Conservation (phyloP, 2,797 vertebrate genomes). For the Notamacropus eugenii region DNA sequence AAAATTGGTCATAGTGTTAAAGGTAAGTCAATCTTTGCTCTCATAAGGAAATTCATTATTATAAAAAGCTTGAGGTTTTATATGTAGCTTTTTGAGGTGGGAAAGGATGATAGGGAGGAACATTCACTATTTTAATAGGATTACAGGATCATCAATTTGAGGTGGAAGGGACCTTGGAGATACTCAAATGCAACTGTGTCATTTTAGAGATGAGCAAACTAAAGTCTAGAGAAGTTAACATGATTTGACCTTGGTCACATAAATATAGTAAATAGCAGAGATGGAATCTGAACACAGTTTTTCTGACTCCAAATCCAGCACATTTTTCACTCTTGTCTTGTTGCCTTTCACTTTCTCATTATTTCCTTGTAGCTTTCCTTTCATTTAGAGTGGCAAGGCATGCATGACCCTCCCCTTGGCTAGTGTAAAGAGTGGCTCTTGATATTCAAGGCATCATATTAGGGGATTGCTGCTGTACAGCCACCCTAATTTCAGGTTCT, state of each 20-base stretch:
- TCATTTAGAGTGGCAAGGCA: not conserved
- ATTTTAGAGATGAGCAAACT: not conserved
- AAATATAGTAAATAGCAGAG: not conserved
- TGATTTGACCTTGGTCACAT: not conserved
- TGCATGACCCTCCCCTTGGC: not conserved
- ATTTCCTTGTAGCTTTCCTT: not conserved
- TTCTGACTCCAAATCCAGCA: not conserved
- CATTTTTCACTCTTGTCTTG: not conserved
- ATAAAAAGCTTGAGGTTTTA: conserved; percentile 25
- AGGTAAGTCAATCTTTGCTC: not conserved
- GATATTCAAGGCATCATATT: conserved; percentile 17
- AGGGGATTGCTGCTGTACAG: not conserved
- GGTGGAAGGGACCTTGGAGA: not conserved
- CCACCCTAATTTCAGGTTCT: not conserved
- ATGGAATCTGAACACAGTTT: not conserved
- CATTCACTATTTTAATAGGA: not conserved
- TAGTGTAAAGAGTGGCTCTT: not conserved
- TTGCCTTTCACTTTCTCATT: not conserved
- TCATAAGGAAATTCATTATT: conserved; percentile 24
- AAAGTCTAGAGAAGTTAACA: not conserved
- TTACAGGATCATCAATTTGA: not conserved
- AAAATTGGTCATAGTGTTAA: conserved; percentile 30
- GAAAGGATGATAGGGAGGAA: not conserved
- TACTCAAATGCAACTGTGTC: not conserved
- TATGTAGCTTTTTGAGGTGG: not conserved